Conservation (phyloP, 1,140 invertebrate genomes). For the Xylocopa sonorina region DNA sequence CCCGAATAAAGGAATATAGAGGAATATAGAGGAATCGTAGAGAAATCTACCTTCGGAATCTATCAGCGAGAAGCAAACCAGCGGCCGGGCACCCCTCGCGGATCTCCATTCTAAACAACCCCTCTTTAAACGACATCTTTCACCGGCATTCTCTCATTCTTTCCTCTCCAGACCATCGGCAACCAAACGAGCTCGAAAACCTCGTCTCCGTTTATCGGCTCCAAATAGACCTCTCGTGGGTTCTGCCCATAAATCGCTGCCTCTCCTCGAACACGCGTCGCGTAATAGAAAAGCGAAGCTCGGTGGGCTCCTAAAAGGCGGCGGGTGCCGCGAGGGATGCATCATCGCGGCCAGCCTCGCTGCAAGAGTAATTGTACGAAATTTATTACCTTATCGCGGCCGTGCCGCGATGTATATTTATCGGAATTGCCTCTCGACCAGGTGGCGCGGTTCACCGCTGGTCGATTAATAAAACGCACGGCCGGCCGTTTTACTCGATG, state of each 20-base stretch:
- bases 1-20: too few relatives aligned
- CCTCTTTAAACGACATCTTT: background rate
- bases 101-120: background rate
- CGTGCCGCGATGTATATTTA: background rate
- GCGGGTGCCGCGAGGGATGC: background rate
- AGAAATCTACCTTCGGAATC: too few relatives aligned
- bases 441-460: conserved; percentile 9
- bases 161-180: background rate
- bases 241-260: conserved; percentile 20
- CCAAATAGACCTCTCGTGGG: conserved; percentile 32
- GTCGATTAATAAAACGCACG: conserved; percentile 39
- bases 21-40: too few relatives aligned
- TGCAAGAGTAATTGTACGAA: conserved; percentile 41
- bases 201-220: conserved; percentile 10
- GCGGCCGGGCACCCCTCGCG: background rate
- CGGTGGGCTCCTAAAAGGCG: background rate
- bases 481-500: background rate
- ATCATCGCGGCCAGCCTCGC: background rate
- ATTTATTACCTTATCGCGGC: conserved; percentile 46
- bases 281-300: conserved; percentile 41
- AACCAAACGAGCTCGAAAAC: conserved; percentile 4
- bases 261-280: background rate
- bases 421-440: conserved; percentile 15
- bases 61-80: too few relatives aligned
- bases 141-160: background rate